Conservation (phyloP, 2,113 vertebrate species). For the Nicator chloris region DNA sequence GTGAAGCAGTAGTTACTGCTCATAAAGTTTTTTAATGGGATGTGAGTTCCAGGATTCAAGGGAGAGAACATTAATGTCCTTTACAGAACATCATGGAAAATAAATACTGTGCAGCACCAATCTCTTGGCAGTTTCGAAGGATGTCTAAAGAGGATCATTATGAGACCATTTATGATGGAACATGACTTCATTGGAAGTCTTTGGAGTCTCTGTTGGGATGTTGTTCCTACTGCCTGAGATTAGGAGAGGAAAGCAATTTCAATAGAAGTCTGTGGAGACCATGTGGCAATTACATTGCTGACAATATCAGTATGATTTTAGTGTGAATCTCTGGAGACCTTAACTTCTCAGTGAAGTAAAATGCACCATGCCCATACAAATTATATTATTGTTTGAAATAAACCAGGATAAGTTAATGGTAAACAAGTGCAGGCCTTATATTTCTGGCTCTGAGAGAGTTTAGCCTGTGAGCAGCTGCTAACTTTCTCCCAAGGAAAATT, state of each 20-base stretch:
- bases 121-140: constrained; percentile 67
- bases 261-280: constrained; percentile 58
- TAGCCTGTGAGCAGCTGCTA: too few relatives aligned
- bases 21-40: constrained; percentile 59
- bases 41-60: constrained; percentile 51
- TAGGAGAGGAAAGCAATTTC: constrained; percentile 69
- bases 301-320: constrained; percentile 60
- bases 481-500: too few relatives aligned
- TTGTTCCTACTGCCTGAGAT: constrained; percentile 61
- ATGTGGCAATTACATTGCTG: constrained; percentile 59
- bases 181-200: constrained; percentile 58
- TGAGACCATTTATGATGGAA: constrained; percentile 54
- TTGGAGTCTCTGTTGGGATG: constrained; percentile 59
- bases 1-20: constrained; percentile 62
- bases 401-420: not conserved
- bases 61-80: constrained; percentile 61
- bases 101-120: constrained; percentile 54
- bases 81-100: constrained; percentile 53
- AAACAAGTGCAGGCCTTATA: too few relatives aligned
- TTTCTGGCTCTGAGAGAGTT: too few relatives aligned
- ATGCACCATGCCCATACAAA: constrained; percentile 51
- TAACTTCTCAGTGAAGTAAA: constrained; percentile 32
- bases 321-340: constrained; percentile 25
- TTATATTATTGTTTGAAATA: constrained; percentile 43
- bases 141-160: constrained; percentile 64